A percentile compares a stretch with the other conserved stretches of the same genome.
phyloP scores from a whole-genome alignment of 1,140 invertebrate genomes.

The Drosophila rufa region DNA sequence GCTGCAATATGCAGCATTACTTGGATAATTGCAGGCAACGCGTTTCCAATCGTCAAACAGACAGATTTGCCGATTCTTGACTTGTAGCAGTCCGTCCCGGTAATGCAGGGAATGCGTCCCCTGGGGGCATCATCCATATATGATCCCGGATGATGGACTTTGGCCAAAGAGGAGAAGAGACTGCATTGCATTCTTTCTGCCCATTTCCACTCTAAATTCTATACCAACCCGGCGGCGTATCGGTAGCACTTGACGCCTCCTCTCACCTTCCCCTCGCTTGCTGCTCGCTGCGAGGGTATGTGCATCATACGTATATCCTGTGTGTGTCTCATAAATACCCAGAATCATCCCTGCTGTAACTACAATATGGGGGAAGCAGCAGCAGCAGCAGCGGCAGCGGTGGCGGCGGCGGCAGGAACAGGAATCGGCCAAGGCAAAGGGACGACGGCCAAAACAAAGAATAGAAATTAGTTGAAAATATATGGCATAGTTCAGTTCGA shows the following conservation, averaged over 20 bases:
- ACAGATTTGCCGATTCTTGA: constrained; percentile 8
- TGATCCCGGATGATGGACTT: background rate
- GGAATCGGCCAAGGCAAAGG: constrained; percentile 27
- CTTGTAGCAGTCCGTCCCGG: background rate
- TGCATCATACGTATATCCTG: constrained; percentile 17
- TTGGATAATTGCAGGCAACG: constrained; percentile 50
- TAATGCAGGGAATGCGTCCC: background rate
- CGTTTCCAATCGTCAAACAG: constrained; percentile 18
- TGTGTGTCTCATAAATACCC: constrained; percentile 20
- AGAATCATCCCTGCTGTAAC: constrained; percentile 18
- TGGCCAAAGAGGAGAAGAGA: background rate
- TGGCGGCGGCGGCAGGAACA: constrained; percentile 19
- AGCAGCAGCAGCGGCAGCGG: constrained; percentile 9
- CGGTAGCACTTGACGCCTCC: constrained; percentile 21
- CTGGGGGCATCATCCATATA: background rate
- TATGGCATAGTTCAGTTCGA: constrained; percentile 74
- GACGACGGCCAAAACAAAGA: constrained; percentile 47
- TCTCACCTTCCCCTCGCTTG: constrained; percentile 7
- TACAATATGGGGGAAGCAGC: constrained; percentile 5
- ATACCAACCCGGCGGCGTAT: constrained; percentile 30
- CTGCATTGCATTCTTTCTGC: constrained; percentile 15
- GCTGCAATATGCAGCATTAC: constrained; percentile 61
- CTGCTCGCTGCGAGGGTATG: constrained; percentile 16
- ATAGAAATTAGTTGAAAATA: constrained; percentile 66
- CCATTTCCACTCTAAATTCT: constrained; percentile 29